Base-by-base conservation (phyloP, 1,140 invertebrate species). In the Coenobita brevimanus region DNA sequence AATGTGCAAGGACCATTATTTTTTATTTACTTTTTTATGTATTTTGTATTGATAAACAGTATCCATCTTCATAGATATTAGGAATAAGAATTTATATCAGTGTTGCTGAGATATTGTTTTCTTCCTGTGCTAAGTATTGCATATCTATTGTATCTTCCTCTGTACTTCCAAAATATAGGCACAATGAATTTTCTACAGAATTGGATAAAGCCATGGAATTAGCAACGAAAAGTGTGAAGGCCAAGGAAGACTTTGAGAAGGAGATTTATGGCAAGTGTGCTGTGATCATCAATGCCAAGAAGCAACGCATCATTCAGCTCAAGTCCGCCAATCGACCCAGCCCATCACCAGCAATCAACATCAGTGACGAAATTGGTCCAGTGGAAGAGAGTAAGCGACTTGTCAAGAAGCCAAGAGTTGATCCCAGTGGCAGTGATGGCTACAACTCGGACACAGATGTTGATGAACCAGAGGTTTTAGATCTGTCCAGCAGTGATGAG, bases 181-280 rank as follows among this genome's bases (percentile, higher is more conserved):
- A 50, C 17, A 50, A 50, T 50, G 17, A 8, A 8, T 6, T 8
- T 50, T 17, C 46, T 50, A 50, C 46, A 87, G 85, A 87, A 38
- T 17, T 87, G 21, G n/a, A 73, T 21, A n/a, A 80, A 41, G 85
- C 85, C 15, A 27, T 57, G 64, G 85, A 87, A n/a, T 60, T 87
- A 17, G 85, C 78, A 81, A 21, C 76, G 6, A 71, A 69, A 41
- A 87, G 76, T 73, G 64, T 87, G 3, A 30, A 79, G 41, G 54
- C 41, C n/a, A 87, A 87, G 21, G 85, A 80, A 38, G 76, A 71
- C 30, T 81, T 87, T 41, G 85, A 87, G 50, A 87, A 71, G 33
- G 85, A 73, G 24, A 69, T 87, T 10, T 87, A 87, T 43, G 67
- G 85, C 3, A 87, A 87, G 50, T 87, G 85, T 73, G 75, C 85